Percentiles rank a stretch among this genome's conserved stretches.
phyloP scores from a whole-genome alignment of 2,888 invertebrate species.

The Lasioglossum morio region DNA sequence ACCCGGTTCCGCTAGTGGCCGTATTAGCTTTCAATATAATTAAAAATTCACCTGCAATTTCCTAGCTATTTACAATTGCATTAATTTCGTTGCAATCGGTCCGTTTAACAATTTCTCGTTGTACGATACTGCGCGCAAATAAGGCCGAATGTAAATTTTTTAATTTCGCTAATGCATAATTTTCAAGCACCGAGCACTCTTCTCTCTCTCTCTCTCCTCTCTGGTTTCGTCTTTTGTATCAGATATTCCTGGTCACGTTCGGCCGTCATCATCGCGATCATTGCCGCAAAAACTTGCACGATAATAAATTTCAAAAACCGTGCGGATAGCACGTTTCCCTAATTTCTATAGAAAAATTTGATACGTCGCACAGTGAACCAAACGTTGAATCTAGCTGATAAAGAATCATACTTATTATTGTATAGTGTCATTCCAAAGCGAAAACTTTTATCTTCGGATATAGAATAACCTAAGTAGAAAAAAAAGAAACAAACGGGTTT shows the following conservation, averaged over 20 bases:
- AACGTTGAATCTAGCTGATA: too few relatives aligned
- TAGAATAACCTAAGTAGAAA: too few relatives aligned
- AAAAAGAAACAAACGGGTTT: too few relatives aligned
- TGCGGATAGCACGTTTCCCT: not conserved
- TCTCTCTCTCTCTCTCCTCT: not conserved
- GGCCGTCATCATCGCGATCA: not conserved
- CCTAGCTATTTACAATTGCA: conserved; percentile 33
- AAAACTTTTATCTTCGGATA: too few relatives aligned
- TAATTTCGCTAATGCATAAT: conserved; percentile 41
- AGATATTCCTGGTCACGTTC: conserved; percentile 11
- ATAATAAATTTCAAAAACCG: not conserved
- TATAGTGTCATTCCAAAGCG: too few relatives aligned
- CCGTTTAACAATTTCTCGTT: not conserved
- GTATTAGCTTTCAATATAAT: conserved; percentile 36
- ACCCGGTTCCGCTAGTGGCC: not conserved
- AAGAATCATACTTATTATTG: too few relatives aligned
- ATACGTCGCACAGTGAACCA: too few relatives aligned
- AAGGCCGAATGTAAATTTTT: conserved; percentile 25
- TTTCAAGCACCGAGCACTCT: not conserved
- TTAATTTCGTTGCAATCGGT: conserved; percentile 35
- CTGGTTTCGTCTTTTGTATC: not conserved
- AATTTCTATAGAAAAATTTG: not conserved
- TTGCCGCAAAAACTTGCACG: not conserved
- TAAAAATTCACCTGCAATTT: conserved; percentile 33
- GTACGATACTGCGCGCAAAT: not conserved